Base-by-base conservation (phyloP, 2,797 vertebrate species). In the Tarsius wallacei region DNA sequence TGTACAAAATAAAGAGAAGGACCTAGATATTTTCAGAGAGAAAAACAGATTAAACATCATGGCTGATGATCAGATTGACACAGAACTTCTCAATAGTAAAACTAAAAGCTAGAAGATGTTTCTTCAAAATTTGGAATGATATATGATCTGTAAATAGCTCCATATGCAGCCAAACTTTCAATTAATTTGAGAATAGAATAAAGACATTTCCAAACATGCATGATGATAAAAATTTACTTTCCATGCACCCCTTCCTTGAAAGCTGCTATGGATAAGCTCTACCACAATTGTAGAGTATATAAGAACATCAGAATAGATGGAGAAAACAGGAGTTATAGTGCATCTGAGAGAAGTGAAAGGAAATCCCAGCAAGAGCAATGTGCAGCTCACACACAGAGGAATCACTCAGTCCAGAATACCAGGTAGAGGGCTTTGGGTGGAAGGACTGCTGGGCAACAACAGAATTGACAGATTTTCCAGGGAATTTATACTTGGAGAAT, bases 171-270 rank as follows among this genome's bases (percentile, higher is more conserved):
- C 57, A 78, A 49, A 36, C 1, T 91, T 93, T 73, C 51, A 91
- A 5, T 59, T 12, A 82, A 21, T 92, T 2, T 73, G 53, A 91
- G 28, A 5, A 68, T 28, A 68, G n/a, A 66, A 83, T 81, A 87
- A 93, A 95, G 42, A 73, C 0, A 22, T 87, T 94, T 70, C 12
- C 63, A 89, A 28, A 78, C 15, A 22, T 42, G 33, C 5, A 12
- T 74, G n/a, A 33, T 89, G 59, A 57, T n/a, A 80, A 83, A 49
- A 77, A 68, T 36, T 68, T 81, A 10, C 33, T 94, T 94, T 49
- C 17, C 26, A 3, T 21, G 5, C 28, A 28, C 8, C 19, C 31
- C 88, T 76, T 90, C 49, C 90, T 92, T 83, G 59, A 64, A 76
- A 87, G 36, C 33, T 49, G 28, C 21, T 22, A 5, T 66, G 16